Evolutionary conservation across 2,797 vertebrate species (phyloP), one percentile per base, ranked within the genome.

Genomic region (Hoplostethus mediterraneus): DNA sequence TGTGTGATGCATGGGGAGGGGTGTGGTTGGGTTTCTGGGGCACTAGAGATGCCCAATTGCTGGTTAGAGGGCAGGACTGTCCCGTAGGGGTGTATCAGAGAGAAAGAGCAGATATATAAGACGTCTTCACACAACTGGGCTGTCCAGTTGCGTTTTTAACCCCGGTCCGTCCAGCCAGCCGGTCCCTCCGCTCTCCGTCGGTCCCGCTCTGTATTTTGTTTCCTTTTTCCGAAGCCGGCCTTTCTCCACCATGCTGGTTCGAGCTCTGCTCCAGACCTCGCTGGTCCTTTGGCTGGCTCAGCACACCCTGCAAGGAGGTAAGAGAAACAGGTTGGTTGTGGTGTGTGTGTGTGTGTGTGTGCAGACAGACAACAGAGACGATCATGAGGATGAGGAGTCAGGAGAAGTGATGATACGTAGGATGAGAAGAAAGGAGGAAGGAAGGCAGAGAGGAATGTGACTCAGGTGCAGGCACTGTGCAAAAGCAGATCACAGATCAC

Each of bases 221-320:
- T 28, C 28, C 28, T 28, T 28, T 28, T 28, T 28, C 28, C 28
- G 28, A 28, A 52, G 0, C 36, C 47, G 11, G 11, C 3, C 64
- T 56, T 81, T 75, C 76, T 82, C 69, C 84, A 87, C 77, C 84
- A 95, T 95, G 95, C 56, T 93, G 91, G 89, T 85, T 72, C 87
- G 9, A 67, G 81, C 79, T 36, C 80, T 95, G 53, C 92, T 95
- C 63, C 92, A 92, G 85, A 93, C 92, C 10, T 92, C 91, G 2
- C 86, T 95, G 92, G 68, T 95, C 55, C 90, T 95, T 79, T 94
- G 93, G 92, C 60, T 95, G 90, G 78, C 87, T 67, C 90, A 91
- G 77, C 78, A 78, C 82, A 94, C 92, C 68, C 90, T 95, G 73
- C 95, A 95, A 87, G 89, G 92, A 87, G 94, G 95, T 95, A 91